Percentiles rank a stretch among this genome's conserved stretches.
Evolutionary conservation across 2,888 invertebrate genomes (phyloP).

Genomic region (Morpho deidamia): DNA sequence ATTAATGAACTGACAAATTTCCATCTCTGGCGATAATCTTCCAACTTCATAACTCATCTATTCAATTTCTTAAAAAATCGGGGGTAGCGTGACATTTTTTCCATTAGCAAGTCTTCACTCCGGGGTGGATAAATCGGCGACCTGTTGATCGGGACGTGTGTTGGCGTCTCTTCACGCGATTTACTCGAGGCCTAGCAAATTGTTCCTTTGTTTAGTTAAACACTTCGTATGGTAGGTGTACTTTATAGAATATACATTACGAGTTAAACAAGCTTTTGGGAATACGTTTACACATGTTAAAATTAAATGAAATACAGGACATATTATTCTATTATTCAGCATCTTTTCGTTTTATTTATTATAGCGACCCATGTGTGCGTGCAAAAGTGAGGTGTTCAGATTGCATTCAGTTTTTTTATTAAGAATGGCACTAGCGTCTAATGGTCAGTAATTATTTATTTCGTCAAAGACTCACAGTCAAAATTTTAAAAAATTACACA

Average conservation of each 20-base stretch:
- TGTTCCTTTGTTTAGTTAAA: constrained; percentile 48
- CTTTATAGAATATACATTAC: constrained; percentile 1
- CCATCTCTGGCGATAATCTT: constrained; percentile 40
- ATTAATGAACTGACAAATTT: constrained; percentile 46
- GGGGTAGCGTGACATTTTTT: constrained; percentile 60
- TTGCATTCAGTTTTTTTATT: no score
- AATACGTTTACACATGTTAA: background rate
- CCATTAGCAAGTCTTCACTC: constrained; percentile 54
- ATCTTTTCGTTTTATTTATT: no score
- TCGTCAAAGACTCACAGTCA: no score
- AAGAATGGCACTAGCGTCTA: no score
- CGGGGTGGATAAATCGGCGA: constrained; percentile 57
- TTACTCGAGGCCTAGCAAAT: constrained; percentile 49
- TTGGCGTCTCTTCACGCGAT: constrained; percentile 35
- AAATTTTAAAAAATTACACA: no score
- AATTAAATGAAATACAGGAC: no score
- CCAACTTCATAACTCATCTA: constrained; percentile 53
- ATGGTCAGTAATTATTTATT: no score
- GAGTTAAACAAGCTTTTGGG: background rate
- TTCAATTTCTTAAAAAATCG: constrained; percentile 50
- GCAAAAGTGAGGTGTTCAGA: no score
- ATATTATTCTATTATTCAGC: no score
- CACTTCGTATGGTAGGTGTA: constrained; percentile 16
- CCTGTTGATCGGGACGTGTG: constrained; percentile 61
- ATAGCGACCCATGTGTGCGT: no score